Evolutionary conservation across 2,113 vertebrate species (phyloP).

Genomic region (Oncorhynchus nerka): DNA sequence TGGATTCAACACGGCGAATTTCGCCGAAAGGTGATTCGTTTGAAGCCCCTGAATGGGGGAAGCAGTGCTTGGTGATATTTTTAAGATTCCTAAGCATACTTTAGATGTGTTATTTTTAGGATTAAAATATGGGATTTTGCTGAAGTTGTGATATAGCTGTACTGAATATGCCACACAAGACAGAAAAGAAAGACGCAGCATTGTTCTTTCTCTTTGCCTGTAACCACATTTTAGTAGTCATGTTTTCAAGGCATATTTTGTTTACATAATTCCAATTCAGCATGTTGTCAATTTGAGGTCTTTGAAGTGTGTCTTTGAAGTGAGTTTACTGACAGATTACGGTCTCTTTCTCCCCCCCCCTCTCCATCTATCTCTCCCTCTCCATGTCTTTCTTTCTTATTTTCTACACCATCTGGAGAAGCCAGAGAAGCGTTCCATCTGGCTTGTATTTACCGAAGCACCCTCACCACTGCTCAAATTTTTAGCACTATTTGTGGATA

Average conservation of each 20-base stretch:
- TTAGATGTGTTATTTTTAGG: background rate
- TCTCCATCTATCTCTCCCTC: background rate
- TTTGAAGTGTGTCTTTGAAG: background rate
- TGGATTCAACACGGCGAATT: too few relatives aligned
- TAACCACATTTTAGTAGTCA: background rate
- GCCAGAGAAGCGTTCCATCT: background rate
- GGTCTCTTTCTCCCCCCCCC: too few relatives aligned
- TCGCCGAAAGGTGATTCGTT: too few relatives aligned
- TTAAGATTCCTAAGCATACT: background rate
- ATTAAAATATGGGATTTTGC: background rate
- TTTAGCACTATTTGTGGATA: too few relatives aligned
- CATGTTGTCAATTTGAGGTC: background rate
- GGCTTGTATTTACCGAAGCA: too few relatives aligned
- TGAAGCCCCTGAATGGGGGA: background rate
- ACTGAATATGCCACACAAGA: background rate
- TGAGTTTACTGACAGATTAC: background rate
- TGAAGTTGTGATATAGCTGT: background rate
- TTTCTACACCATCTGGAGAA: background rate
- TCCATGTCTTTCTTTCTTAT: background rate
- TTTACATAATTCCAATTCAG: background rate
- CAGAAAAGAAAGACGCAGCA: background rate
- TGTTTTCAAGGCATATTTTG: background rate
- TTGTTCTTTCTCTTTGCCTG: background rate
- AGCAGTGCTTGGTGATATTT: slow-evolving; percentile 7
- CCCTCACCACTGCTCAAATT: too few relatives aligned